Conservation (phyloP, 2,113 vertebrate genomes). For the Petromus typicus region DNA sequence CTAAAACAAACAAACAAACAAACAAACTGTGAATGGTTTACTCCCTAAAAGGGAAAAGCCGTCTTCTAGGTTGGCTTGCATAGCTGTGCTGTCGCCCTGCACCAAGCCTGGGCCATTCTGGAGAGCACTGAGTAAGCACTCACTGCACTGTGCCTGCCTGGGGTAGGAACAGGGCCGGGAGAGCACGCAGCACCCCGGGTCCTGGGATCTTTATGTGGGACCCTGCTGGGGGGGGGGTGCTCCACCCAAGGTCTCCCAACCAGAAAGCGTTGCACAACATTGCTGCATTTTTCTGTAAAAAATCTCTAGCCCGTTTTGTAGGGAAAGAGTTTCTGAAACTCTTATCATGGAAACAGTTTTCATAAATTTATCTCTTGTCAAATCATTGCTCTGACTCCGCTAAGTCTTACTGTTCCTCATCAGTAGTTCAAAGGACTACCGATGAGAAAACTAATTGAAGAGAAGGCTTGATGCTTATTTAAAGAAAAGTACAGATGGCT, state of each 20-base stretch:
- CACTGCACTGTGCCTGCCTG: not conserved
- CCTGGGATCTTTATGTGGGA: not conserved
- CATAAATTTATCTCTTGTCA: slow-evolving; percentile 56
- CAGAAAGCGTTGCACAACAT: not conserved
- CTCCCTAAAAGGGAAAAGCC: not conserved
- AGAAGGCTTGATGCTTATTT: slow-evolving; percentile 59
- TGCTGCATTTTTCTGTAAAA: slow-evolving; percentile 38
- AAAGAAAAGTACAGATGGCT: slow-evolving; percentile 66
- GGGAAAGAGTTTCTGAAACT: slow-evolving; percentile 65
- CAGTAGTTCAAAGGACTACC: slow-evolving; percentile 61
- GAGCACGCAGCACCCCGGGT: not conserved
- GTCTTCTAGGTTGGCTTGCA: not conserved
- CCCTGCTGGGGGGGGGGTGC: not conserved
- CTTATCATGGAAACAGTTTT: slow-evolving; percentile 57
- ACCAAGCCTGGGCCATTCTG: not conserved
- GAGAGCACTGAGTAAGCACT: not conserved
- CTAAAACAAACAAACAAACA: too few relatives aligned
- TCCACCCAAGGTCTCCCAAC: not conserved
- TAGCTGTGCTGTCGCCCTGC: not conserved
- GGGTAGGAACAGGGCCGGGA: not conserved
- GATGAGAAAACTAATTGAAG: slow-evolving; percentile 40
- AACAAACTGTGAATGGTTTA: too few relatives aligned
- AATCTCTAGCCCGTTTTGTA: slow-evolving; percentile 37
- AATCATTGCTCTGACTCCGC: not conserved
- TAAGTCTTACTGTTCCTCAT: slow-evolving; percentile 67